Conservation (phyloP, 1,140 invertebrate species). For the Trichomalopsis sarcophagae region DNA sequence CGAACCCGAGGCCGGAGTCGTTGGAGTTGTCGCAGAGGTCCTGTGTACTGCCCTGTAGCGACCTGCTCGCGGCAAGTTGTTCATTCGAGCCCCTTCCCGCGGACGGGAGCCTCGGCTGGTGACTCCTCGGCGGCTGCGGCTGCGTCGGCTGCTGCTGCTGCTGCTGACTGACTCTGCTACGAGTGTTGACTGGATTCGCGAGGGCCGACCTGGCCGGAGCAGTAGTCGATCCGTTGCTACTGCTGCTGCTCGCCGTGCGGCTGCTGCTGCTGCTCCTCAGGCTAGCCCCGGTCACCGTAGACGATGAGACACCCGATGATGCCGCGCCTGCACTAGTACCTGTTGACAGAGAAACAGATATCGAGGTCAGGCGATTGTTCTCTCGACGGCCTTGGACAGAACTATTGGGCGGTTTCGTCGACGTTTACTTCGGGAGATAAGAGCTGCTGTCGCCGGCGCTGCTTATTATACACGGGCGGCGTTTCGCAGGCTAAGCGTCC, state of each 20-base stretch:
- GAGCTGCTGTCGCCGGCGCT: too few relatives aligned
- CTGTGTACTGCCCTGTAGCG: constrained; percentile 59
- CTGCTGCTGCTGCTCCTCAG: constrained; percentile 56
- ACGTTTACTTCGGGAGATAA: too few relatives aligned
- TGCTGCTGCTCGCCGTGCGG: constrained; percentile 1
- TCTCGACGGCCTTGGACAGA: too few relatives aligned
- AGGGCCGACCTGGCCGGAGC: constrained; percentile 31
- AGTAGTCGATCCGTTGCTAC: constrained; percentile 7
- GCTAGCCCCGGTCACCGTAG: constrained; percentile 64
- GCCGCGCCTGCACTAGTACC: constrained; percentile 57
- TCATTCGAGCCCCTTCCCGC: constrained; percentile 40
- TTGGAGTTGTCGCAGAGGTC: constrained; percentile 86
- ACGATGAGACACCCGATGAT: constrained; percentile 57
- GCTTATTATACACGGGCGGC: too few relatives aligned
- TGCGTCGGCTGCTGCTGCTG: background rate
- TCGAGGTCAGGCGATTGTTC: background rate
- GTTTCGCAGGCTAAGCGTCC: too few relatives aligned
- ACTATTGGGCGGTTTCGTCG: too few relatives aligned
- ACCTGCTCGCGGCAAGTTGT: constrained; percentile 54
- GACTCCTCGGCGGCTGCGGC: constrained; percentile 43
- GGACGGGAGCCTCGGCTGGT: constrained; percentile 16
- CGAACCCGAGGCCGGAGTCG: constrained; percentile 88
- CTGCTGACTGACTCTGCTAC: constrained; percentile 57
- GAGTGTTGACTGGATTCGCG: constrained; percentile 57
- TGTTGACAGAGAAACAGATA: constrained; percentile 50